Base-by-base conservation (phyloP, 1,140 invertebrate genomes). In the Orius laevigatus region DNA sequence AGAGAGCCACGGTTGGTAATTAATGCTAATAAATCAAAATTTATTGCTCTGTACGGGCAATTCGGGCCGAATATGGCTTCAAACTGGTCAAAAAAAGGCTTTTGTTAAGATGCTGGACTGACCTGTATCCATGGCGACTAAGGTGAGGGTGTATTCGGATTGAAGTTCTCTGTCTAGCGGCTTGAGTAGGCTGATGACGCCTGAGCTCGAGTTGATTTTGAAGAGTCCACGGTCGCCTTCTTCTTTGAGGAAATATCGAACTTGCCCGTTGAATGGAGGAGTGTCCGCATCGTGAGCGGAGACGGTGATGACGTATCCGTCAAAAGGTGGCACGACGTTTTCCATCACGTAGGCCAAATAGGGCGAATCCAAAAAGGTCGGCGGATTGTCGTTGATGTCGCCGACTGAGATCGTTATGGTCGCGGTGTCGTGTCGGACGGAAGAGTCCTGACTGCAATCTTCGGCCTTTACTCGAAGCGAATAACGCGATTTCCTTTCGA, bases 301-400 rank as follows among this genome's bases (percentile, higher is more conserved):
- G 8, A 92, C 81, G 53, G 79, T 78, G 53, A 82, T 74, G 39
- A 92, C 75, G 59, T 82, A 83, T 39, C 81, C 80, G 31, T 71
- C 48, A 74, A 77, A 76, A 1, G 81, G 79, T 15, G 81, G 80
- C 25, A 87, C 73, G 50, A 82, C 73, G 59, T 91, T 90, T 67
- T 96, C 92, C 74, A 87, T 82, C n/a, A 95, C 84, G 59, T 87
- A 81, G 0, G 87, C 86, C 49, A 87, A 63, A 62, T 95, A 95
- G 0, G 88, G 87, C 0, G 87, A 92, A 64, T 87, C 81, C 33
- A 87, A 64, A 61, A 97, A 96, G 1, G 84, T 79, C 1, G 92
- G 92, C 5, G 85, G 76, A 60, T 92, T 92, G 66, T 98, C 93
- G 65, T 97, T 96, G 55, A 96, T 83, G 66, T 97, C 92, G 18